phyloP scores from a whole-genome alignment of 2,888 invertebrate genomes.

The Habrosyne pyritoides region DNA sequence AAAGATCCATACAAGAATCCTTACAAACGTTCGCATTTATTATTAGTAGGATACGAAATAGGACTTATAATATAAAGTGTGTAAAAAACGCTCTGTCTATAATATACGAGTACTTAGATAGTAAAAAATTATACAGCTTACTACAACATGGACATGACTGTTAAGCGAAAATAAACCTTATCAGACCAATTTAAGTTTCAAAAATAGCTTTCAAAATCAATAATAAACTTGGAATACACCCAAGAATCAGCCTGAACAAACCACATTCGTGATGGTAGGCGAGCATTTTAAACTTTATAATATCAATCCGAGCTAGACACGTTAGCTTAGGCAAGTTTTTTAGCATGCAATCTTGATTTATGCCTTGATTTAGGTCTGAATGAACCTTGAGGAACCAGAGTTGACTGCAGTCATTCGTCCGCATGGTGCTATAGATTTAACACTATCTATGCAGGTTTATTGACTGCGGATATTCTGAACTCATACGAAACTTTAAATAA shows the following conservation, averaged over 20 bases:
- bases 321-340: not conserved
- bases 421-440: not conserved
- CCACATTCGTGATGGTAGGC: not conserved
- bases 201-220: not conserved
- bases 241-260: not conserved
- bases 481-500: no score
- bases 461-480: not conserved
- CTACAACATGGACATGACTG: no score
- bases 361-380: not conserved
- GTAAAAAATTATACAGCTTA: no score
- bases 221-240: not conserved
- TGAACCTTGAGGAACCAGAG: not conserved
- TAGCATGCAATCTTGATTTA: not conserved
- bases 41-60: no score
- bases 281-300: not conserved
- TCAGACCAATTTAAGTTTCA: not conserved
- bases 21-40: no score
- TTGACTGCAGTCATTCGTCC: not conserved
- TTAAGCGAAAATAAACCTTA: not conserved
- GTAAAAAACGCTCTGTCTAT: no score
- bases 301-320: not conserved
- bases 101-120: no score
- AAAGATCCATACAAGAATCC: no score
- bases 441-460: not conserved
- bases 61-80: no score